Conservation (phyloP, 1,140 invertebrate species). For the Chironomus striatipennis region DNA sequence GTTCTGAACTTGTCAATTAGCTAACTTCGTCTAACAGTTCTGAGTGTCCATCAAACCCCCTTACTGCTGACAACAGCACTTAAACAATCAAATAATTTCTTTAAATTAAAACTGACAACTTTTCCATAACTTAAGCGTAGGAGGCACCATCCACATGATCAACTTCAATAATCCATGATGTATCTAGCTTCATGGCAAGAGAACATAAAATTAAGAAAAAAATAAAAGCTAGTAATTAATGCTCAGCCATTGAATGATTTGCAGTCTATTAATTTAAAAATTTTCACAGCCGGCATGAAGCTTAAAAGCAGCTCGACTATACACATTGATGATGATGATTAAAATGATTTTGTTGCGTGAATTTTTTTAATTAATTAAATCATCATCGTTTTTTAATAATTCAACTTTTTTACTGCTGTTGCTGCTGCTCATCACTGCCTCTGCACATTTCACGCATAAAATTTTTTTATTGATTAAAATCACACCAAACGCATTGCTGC, state of each 20-base stretch:
- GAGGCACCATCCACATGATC: too few species aligned
- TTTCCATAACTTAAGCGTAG: too few species aligned
- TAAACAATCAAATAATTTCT: too few species aligned
- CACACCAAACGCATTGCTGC: not conserved
- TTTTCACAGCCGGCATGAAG: not conserved
- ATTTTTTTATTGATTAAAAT: too few species aligned
- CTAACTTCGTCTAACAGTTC: too few species aligned
- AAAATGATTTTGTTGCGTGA: constrained; percentile 7
- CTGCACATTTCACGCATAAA: too few species aligned
- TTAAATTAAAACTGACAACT: too few species aligned
- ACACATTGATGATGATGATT: not conserved
- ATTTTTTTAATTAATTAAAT: not conserved
- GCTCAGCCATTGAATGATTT: constrained; percentile 1
- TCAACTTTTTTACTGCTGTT: too few species aligned
- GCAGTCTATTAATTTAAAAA: constrained; percentile 2
- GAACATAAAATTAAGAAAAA: not conserved
- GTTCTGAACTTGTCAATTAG: too few species aligned
- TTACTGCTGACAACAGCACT: too few species aligned
- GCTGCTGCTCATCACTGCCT: too few species aligned
- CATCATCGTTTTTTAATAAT: not conserved
- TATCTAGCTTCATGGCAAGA: not conserved
- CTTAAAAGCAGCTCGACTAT: not conserved
- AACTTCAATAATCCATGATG: not conserved
- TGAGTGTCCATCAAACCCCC: too few species aligned
- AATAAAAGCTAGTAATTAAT: not conserved